Evolutionary conservation across 2,888 invertebrate species (phyloP), one percentile per base, ranked within the genome.

Genomic region (Stenoptilia bipunctidactyla): DNA sequence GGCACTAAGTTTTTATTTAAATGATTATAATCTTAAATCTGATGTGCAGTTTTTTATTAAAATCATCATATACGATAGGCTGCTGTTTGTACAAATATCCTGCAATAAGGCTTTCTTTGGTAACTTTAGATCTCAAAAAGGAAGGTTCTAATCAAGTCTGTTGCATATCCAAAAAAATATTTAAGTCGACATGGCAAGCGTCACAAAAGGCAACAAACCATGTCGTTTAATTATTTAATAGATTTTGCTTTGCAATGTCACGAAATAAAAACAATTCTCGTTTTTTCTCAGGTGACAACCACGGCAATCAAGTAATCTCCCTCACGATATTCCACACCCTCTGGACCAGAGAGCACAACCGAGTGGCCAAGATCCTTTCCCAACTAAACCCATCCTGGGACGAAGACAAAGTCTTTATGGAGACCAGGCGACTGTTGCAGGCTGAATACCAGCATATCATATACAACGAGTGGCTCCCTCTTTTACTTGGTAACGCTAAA

Each of bases 391-490:
- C 92, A 0, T 85, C 86, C 36, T 92, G 92, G 89, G 77, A 84
- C 20, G 93, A 93, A 53, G 91, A 94, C 46, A 79, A 74, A 1
- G 58, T 92, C 1, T 95, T 88, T 66, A 86, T 90, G 66, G 93
- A 94, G 65, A 69, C 92, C 0, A 85, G 92, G 40, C 85, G 90
- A 50, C 90, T 94, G 41, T 67, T 90, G 2, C 89, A 89, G 41
- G 94, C 93, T 0, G 88, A 91, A 67, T 80, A 90, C 61, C 95
- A 94, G 70, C 90, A 93, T 43, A 89, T 94, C 38, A 80, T 89
- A 2, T 94, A 92, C 62, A 90, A 90, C 56, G 94, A 94, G 62
- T 94, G 90, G 87, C 71, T 94, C 33, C 93, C 94, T 0, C 76
- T 89, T 34, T 70, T 94, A 20, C 68, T 94, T 46, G 93, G 93